Conservation (phyloP, 2,888 invertebrate genomes). For the Zelleria hepariella region DNA sequence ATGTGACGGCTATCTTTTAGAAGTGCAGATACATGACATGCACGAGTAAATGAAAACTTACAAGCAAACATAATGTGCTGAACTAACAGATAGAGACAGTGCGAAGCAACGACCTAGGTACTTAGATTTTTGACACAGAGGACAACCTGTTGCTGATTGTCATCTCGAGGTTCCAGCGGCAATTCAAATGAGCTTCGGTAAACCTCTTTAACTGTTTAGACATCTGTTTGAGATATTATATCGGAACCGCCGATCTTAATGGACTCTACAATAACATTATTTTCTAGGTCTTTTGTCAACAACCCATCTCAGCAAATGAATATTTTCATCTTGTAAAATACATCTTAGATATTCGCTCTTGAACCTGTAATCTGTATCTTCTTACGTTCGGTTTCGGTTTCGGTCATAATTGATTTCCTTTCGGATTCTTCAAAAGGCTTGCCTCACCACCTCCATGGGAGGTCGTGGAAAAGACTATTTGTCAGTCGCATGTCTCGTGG, state of each 20-base stretch:
- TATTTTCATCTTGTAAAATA: too few species aligned
- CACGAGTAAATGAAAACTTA: background rate
- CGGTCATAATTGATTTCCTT: too few species aligned
- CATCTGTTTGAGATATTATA: background rate
- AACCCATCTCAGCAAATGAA: too few species aligned
- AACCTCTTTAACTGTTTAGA: too few species aligned
- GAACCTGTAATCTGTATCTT: too few species aligned
- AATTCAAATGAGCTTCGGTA: background rate
- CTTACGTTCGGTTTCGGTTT: too few species aligned
- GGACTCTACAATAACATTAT: too few species aligned
- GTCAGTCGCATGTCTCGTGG: background rate
- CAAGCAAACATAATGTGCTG: background rate
- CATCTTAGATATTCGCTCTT: too few species aligned
- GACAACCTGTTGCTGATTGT: background rate
- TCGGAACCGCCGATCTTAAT: too few species aligned
- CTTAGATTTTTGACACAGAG: background rate
- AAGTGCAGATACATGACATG: background rate
- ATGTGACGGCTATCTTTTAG: too few species aligned
- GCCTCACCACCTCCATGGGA: background rate
- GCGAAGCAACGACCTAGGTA: background rate
- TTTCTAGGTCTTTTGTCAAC: too few species aligned
- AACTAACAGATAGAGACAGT: background rate
- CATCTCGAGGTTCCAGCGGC: background rate
- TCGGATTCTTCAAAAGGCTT: background rate
- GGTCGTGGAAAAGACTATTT: background rate